phyloP scores from a whole-genome alignment of 92 coral and sea anemone genomes.

The Chrysogorgia sp. region DNA sequence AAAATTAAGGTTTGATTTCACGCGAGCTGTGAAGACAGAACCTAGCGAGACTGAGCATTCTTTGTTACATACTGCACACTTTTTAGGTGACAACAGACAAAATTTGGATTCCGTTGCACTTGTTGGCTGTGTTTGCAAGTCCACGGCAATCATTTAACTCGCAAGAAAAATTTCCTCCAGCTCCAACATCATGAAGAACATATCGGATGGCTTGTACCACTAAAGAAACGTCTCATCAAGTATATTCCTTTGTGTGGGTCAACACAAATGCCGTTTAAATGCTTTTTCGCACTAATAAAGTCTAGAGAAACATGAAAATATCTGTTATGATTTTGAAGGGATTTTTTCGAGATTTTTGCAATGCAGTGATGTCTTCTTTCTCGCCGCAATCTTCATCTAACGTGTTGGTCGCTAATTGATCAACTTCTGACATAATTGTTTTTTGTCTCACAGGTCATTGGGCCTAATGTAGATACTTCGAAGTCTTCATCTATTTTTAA shows the following conservation, averaged over 20 bases:
- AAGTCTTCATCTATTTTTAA: no score
- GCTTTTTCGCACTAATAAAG: conserved; percentile 29
- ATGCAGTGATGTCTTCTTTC: background rate
- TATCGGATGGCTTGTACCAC: conserved; percentile 54
- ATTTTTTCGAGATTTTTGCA: conserved; percentile 40
- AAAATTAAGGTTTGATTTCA: no score
- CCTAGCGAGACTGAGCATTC: conserved; percentile 1
- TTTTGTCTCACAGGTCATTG: no score
- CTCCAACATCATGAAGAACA: conserved; percentile 2
- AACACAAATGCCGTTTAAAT: conserved; percentile 53
- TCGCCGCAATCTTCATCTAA: background rate
- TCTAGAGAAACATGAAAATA: conserved; percentile 50
- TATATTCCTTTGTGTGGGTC: conserved; percentile 55
- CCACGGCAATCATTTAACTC: conserved; percentile 50
- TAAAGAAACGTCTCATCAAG: conserved; percentile 51
- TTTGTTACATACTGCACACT: no score
- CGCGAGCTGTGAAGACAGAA: conserved; percentile 37
- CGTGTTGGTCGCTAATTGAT: background rate
- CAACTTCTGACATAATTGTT: background rate
- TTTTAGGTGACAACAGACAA: no score
- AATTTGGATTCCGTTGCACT: conserved; percentile 57
- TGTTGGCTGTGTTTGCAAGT: conserved; percentile 41
- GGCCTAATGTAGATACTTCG: no score
- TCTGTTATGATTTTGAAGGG: conserved; percentile 51
- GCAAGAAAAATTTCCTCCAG: conserved; percentile 21